phyloP scores from a whole-genome alignment of 2,888 invertebrate species.

The Orgyia antiqua region DNA sequence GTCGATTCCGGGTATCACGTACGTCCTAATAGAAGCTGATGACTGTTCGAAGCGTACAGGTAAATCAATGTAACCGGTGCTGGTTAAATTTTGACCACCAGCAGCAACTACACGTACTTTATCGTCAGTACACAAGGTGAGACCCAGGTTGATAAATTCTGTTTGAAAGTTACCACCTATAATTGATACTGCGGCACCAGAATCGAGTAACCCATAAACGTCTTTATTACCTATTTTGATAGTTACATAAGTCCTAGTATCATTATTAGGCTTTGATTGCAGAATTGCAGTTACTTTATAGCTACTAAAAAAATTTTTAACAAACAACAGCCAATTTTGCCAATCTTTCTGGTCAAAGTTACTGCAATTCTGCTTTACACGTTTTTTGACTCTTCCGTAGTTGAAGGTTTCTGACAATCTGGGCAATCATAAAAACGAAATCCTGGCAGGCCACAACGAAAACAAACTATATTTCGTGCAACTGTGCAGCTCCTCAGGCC shows the following conservation, averaged over 20 bases:
- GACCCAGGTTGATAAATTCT: background rate
- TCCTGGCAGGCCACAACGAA: background rate
- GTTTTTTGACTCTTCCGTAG: background rate
- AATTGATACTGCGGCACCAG: background rate
- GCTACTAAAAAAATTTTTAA: background rate
- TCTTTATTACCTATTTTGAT: background rate
- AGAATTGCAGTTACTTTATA: background rate
- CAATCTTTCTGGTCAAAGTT: background rate
- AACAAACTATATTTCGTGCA: background rate
- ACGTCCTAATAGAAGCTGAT: background rate
- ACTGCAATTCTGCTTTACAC: background rate
- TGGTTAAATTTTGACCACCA: background rate
- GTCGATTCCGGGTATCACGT: slow-evolving; percentile 9
- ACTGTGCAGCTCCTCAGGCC: background rate
- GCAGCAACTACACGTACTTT: background rate
- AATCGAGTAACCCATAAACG: background rate
- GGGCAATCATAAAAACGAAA: background rate
- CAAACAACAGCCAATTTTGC: background rate
- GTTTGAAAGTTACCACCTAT: background rate
- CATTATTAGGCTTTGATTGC: background rate
- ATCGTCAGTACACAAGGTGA: background rate
- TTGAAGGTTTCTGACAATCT: background rate
- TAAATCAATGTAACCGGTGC: background rate
- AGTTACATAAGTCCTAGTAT: background rate
- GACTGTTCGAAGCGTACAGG: background rate